These are phyloP conservation scores for Tetragonula clypearis DNA, from an alignment of 1,140 invertebrate genomes.

Conservation along the genomic window DNA sequence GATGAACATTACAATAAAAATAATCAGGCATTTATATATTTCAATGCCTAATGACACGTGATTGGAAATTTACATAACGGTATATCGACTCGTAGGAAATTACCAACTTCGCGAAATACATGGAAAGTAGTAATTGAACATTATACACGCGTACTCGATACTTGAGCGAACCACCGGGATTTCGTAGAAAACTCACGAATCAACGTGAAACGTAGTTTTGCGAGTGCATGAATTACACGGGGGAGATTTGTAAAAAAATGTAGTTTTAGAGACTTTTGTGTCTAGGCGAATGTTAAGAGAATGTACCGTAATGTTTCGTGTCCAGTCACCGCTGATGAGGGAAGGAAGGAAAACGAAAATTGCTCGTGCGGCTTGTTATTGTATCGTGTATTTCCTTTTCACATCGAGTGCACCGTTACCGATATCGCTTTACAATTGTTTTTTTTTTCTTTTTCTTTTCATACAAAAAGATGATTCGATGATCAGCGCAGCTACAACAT, in stretches of 20 bases:
- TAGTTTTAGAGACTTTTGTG: not conserved
- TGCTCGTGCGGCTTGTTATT: slow-evolving; percentile 51
- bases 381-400: slow-evolving; percentile 67
- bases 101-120: not conserved
- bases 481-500: slow-evolving; percentile 33
- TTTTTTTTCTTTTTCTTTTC: slow-evolving; percentile 10
- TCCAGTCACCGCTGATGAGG: not conserved
- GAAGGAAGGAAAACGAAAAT: slow-evolving; percentile 8
- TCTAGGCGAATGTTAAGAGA: not conserved
- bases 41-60: not conserved
- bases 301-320: slow-evolving; percentile 20
- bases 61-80: not conserved
- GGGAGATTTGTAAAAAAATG: not conserved
- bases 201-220: not conserved
- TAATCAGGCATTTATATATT: not conserved
- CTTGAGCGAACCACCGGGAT: too few species aligned
- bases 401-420: slow-evolving; percentile 70
- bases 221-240: not conserved
- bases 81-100: not conserved
- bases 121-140: not conserved
- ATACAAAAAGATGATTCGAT: slow-evolving; percentile 64
- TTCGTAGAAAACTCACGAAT: not conserved
- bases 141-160: not conserved
- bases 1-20: not conserved
- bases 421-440: slow-evolving; percentile 63